Conservation (phyloP, 1,140 invertebrate species). For the Mizuhopecten yessoensis region DNA sequence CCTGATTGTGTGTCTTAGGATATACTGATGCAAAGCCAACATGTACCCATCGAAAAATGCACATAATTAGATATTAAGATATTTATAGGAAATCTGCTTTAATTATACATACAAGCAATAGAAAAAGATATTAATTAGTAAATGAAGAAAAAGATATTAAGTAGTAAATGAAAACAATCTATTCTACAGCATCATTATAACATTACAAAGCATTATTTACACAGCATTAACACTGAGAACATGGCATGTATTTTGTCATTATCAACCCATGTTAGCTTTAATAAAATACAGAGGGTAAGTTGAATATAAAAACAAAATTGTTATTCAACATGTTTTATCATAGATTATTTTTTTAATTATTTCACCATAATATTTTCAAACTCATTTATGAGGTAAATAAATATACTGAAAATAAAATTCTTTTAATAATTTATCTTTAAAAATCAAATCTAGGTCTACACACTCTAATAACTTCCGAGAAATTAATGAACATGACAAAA, state of each 20-base stretch:
- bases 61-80: background rate
- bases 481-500: background rate
- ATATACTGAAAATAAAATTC: too few species aligned
- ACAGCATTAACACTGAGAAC: background rate
- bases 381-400: background rate
- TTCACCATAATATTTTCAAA: too few species aligned
- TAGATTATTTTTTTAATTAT: too few species aligned
- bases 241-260: background rate
- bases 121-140: background rate
- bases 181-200: too few species aligned
- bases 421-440: too few species aligned
- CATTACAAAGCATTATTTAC: background rate
- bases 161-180: background rate
- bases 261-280: background rate
- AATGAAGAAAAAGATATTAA: background rate
- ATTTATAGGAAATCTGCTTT: background rate
- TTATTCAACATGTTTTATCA: too few species aligned
- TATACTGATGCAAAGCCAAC: too few species aligned
- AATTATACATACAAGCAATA: background rate
- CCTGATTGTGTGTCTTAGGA: too few species aligned
- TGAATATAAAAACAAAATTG: too few species aligned
- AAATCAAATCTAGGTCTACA: too few species aligned
- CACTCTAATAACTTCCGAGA: too few species aligned
- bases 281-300: too few species aligned
- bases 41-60: background rate